These are phyloP conservation scores for Liasis olivaceus DNA, from an alignment of 2,797 vertebrate genomes.

Conservation along the genomic window DNA sequence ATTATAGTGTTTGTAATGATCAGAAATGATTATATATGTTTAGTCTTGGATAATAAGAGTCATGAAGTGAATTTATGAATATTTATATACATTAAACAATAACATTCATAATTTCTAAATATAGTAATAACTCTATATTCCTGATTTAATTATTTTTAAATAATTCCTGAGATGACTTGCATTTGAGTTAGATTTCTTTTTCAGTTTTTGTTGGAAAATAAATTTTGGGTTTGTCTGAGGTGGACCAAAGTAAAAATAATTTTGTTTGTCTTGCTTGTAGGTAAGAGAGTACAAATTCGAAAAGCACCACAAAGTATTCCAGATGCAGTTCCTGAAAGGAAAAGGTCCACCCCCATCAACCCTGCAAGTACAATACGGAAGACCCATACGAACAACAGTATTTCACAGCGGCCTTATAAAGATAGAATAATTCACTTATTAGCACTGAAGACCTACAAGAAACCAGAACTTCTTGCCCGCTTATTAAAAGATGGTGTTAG, in stretches of 20 bases:
- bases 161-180: not conserved
- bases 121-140: not conserved
- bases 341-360: constrained; percentile 89
- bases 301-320: constrained; percentile 78
- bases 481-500: constrained; percentile 89
- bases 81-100: not conserved
- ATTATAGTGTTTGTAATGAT: not conserved
- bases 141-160: not conserved
- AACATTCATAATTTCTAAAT: not conserved
- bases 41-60: not conserved
- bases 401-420: constrained; percentile 83
- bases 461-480: constrained; percentile 87
- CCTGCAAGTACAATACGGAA: constrained; percentile 85
- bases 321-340: constrained; percentile 84
- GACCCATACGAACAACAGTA: constrained; percentile 77
- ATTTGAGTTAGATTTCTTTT: not conserved
- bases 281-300: constrained; percentile 84
- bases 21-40: not conserved
- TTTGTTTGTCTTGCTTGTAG: constrained; percentile 61
- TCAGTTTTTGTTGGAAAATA: not conserved
- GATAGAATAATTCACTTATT: constrained; percentile 90
- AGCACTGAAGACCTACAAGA: constrained; percentile 88
- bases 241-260: not conserved
- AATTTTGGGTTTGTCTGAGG: not conserved
- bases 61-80: not conserved